These are phyloP conservation scores for Parauchenoglanis punctatus DNA, from an alignment of 2,797 vertebrate genomes.

Conservation along the genomic window DNA sequence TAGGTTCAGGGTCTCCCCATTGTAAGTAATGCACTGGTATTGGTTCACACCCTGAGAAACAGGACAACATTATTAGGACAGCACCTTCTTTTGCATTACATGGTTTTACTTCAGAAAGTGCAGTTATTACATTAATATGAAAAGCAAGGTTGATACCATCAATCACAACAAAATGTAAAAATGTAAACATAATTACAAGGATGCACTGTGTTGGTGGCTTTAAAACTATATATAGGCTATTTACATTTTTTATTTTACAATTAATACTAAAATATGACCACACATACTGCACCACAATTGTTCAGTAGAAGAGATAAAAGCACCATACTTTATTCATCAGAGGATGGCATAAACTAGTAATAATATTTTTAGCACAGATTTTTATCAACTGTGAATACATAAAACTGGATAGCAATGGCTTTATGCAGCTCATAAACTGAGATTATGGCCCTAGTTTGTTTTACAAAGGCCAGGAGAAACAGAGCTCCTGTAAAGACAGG, in stretches of 20 bases:
- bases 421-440: constrained; percentile 12
- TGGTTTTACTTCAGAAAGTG: background rate
- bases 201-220: background rate
- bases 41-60: constrained; percentile 84
- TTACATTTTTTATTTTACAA: background rate
- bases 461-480: constrained; percentile 16
- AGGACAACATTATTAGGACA: constrained; percentile 8
- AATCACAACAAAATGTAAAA: background rate
- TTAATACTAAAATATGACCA: background rate
- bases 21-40: constrained; percentile 94
- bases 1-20: constrained; percentile 97
- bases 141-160: background rate
- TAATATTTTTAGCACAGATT: constrained; percentile 48
- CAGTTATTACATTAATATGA: background rate
- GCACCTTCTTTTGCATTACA: background rate
- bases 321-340: constrained; percentile 45
- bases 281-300: background rate
- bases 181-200: background rate
- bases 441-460: background rate
- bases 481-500: background rate
- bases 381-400: constrained; percentile 39
- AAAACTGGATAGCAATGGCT: constrained; percentile 19
- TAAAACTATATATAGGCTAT: background rate
- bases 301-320: background rate
- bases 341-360: constrained; percentile 35